Base-by-base conservation (phyloP, 1,140 invertebrate species). In the Drosophila albomicans region DNA sequence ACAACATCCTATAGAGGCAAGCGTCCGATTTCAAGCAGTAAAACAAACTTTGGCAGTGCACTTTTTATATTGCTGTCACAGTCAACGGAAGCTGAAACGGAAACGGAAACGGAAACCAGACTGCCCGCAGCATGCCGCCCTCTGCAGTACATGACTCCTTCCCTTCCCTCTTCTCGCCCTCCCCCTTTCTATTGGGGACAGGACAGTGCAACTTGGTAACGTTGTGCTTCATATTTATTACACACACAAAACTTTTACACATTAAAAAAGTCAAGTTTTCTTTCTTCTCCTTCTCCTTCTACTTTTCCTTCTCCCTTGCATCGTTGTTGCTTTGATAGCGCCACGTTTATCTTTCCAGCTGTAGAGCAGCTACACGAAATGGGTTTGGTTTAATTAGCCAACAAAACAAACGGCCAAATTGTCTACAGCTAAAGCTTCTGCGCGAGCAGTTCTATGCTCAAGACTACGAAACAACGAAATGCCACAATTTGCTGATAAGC, bases 381-480 rank as follows among this genome's bases (percentile, higher is more conserved):
- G 85, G 80, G 81, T 76, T 89, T 84, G 75, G 64, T 78, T 88
- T 88, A 88, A 88, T 88, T 88, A 78, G 78, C 54, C 65, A 75
- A 74, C 78, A 76, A 79, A 87, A 79, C 51, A 75, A 73, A 74
- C 69, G 73, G 65, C 76, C 79, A 82, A 79, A 82, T 77, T 75
- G 43, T 64, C 38, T 35, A 56, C 4, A 59, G 45, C 57, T 32
- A 10, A 5, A 7, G 35, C 35, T 38, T 25, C 0, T 25, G 0
- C 35, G 5, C 7, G 8, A 61, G n/a, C 0, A 25, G 0, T 25
- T 25, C 20, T 52, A 51, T 64, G 43, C 75, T 48, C 10, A 66
- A 75, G 67, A 74, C 69, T 65, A 48, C 16, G 46, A 16, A 38
- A 2, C 35, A 38, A 38, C 35, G 35, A 38, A 38, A 48, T 54